Percentiles rank a stretch among this genome's conserved stretches.
These are phyloP conservation scores for Eurystomus glaucurus DNA, from an alignment of 2,797 vertebrate species.

Conservation along the genomic window DNA sequence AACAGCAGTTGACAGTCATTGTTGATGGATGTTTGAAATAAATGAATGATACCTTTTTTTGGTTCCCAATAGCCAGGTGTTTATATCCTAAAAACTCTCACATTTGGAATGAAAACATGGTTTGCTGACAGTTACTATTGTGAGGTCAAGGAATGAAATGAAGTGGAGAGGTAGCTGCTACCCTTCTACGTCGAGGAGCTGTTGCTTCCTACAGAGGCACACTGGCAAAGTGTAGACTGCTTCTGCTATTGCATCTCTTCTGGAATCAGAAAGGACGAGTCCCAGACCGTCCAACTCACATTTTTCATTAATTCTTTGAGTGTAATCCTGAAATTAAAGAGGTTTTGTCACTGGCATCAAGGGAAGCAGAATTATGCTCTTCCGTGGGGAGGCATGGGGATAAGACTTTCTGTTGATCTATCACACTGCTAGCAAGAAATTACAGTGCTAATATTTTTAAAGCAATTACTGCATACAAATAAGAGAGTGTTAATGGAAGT, in stretches of 20 bases:
- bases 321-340: constrained; percentile 25
- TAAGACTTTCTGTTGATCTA: constrained; percentile 44
- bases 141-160: background rate
- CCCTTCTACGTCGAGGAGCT: background rate
- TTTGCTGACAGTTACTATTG: constrained; percentile 28
- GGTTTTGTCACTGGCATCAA: background rate
- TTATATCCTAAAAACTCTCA: constrained; percentile 4
- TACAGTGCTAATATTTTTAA: constrained; percentile 67
- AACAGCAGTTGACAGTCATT: constrained; percentile 34
- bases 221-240: background rate
- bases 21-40: constrained; percentile 51
- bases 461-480: constrained; percentile 69
- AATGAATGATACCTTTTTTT: background rate
- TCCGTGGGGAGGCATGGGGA: background rate
- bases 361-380: background rate
- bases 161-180: background rate
- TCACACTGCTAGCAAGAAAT: constrained; percentile 29
- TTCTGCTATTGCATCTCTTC: background rate
- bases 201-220: background rate
- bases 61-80: background rate
- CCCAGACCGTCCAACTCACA: background rate
- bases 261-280: background rate
- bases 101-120: background rate
- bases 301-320: background rate
- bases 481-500: constrained; percentile 73